phyloP scores from a whole-genome alignment of 2,888 invertebrate genomes.

The Netelia melanura region DNA sequence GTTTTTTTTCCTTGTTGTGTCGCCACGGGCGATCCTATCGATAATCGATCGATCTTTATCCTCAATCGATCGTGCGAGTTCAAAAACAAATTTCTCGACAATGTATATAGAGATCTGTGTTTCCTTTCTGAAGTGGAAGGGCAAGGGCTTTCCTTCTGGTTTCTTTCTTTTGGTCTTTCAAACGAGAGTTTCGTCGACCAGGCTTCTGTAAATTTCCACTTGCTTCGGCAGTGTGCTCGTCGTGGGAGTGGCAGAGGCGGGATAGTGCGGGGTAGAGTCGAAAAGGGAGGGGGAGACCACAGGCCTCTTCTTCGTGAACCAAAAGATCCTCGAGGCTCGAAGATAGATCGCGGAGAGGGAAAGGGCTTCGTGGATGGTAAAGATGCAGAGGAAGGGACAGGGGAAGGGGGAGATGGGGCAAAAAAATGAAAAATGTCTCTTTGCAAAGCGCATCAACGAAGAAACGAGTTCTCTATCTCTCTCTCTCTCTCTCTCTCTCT shows the following conservation, averaged over 20 bases:
- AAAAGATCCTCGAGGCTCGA: constrained; percentile 35
- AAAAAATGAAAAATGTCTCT: constrained; percentile 50
- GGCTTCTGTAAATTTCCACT: constrained; percentile 51
- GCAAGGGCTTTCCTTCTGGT: constrained; percentile 20
- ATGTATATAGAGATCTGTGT: no score
- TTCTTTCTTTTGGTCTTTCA: constrained; percentile 18
- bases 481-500: constrained; percentile 1
- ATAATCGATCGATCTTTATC: no score
- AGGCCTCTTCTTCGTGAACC: constrained; percentile 36
- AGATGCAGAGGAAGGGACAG: neutral
- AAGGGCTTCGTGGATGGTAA: neutral
- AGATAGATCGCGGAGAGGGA: neutral
- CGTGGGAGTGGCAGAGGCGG: neutral
- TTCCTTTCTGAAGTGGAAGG: neutral
- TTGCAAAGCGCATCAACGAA: constrained; percentile 40
- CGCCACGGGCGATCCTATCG: no score
- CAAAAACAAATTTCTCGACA: no score
- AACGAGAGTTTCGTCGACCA: neutral
- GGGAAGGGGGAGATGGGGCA: constrained; percentile 11
- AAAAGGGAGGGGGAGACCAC: neutral
- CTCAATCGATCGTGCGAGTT: no score
- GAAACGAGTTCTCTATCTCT: constrained; percentile 46
- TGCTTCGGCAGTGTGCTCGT: constrained; percentile 3
- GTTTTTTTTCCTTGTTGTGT: no score
- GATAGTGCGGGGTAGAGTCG: neutral